A percentile compares a stretch with the other conserved stretches of the same genome.
Evolutionary conservation across 2,113 vertebrate genomes (phyloP).

Genomic region (Vulpes lagopus): DNA sequence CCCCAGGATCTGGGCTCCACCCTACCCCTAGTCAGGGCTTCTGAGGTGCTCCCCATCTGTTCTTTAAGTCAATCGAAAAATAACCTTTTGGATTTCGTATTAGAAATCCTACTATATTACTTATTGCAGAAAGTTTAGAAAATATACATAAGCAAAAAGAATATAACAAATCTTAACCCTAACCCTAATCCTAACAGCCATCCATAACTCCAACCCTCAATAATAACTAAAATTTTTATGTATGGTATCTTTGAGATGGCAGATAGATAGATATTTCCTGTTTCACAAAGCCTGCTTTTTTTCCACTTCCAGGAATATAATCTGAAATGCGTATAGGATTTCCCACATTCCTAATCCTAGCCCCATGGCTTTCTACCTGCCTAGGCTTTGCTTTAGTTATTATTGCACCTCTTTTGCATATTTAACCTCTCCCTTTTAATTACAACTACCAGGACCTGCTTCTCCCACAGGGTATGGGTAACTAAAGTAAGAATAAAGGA

Average conservation of each 20-base stretch:
- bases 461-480: not conserved
- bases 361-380: not conserved
- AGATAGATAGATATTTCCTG: not conserved
- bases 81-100: not conserved
- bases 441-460: not conserved
- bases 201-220: not conserved
- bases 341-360: not conserved
- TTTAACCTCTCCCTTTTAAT: slow-evolving; percentile 26
- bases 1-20: not conserved
- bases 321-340: not conserved
- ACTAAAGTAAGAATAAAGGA: slow-evolving; percentile 53
- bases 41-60: not conserved
- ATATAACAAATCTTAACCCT: not conserved
- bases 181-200: not conserved
- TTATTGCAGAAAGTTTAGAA: not conserved
- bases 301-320: not conserved
- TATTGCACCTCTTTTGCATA: not conserved
- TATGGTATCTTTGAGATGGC: not conserved
- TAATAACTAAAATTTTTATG: not conserved
- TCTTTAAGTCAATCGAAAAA: not conserved
- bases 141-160: not conserved
- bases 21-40: not conserved
- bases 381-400: not conserved
- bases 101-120: not conserved
- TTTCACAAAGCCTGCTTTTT: slow-evolving; percentile 1